Evolutionary conservation across 2,797 vertebrate genomes (phyloP), one percentile per base, ranked within the genome.

Genomic region (Pseudopleuronectes americanus): DNA sequence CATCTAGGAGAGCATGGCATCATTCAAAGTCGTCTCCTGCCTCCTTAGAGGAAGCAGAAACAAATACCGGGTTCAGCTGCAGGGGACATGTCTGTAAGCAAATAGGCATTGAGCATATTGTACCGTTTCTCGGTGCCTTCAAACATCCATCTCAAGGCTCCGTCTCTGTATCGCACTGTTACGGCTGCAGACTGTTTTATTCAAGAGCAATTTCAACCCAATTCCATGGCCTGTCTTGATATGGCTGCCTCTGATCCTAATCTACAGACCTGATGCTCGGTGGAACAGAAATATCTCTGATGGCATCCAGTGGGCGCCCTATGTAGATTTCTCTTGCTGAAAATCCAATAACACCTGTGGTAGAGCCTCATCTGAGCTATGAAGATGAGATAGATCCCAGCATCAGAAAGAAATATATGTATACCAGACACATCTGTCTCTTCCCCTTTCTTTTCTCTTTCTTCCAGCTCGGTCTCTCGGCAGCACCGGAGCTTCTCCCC

Each of bases 161-260:
- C 59, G 69, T 74, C 38, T 83, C 66, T 59, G 9, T 31, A 54
- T 73, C 59, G 9, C 55, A 16, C 57, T 36, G 56, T 84, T 55
- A 61, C 59, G 58, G 64, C 72, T 61, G 65, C 41, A 79, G 57
- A 62, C 64, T 76, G 64, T 82, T 75, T 87, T 83, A 85, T 85
- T 85, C 77, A 79, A 80, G 65, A 84, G 71, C 77, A 66, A 86
- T 86, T 88, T 85, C 76, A 71, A 73, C 78, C 71, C 76, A 74
- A 71, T 90, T 87, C 79, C 71, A 77, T 41, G 71, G 84, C 54
- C 83, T 76, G 75, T 74, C 62, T 81, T 61, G 79, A 88, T 72
- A 64, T 38, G 55, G 48, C 71, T 72, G 81, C 81, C 41, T 86
- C 69, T 73, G 71, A 80, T 85, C 68, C 78, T 75, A 73, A 77